Evolutionary conservation across 2,797 vertebrate species (phyloP).

Genomic region (Acipenser transmontanus): DNA sequence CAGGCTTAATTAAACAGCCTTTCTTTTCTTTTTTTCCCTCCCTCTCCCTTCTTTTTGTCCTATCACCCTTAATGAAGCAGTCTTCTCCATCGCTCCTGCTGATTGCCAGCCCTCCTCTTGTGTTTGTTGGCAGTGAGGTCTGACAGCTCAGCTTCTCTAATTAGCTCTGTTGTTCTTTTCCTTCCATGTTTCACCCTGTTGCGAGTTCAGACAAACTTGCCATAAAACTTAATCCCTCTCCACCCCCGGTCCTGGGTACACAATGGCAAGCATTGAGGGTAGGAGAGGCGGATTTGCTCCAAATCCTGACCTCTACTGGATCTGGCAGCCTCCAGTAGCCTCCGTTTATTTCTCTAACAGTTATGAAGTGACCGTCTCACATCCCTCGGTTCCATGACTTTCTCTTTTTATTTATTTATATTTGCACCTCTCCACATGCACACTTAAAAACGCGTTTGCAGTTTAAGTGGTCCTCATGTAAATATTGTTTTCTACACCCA

Average conservation of each 20-base stretch:
- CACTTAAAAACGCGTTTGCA: no score
- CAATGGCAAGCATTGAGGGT: constrained; percentile 46
- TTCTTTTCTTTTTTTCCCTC: constrained; percentile 26
- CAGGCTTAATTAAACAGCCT: constrained; percentile 73
- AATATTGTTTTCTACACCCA: no score
- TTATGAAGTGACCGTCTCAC: not conserved
- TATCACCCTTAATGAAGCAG: constrained; percentile 79
- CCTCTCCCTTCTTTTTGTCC: constrained; percentile 44
- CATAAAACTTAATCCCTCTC: constrained; percentile 66
- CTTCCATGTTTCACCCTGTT: constrained; percentile 71
- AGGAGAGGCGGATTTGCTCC: constrained; percentile 31
- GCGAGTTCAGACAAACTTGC: constrained; percentile 76
- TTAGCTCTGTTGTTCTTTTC: constrained; percentile 92
- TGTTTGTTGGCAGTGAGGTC: constrained; percentile 76
- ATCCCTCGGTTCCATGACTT: not conserved
- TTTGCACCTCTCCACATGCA: not conserved
- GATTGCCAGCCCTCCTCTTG: constrained; percentile 70
- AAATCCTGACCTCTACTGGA: not conserved
- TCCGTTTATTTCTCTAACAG: not conserved
- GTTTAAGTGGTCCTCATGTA: no score
- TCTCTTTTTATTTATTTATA: not conserved
- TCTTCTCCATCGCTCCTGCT: constrained; percentile 76
- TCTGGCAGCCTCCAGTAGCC: not conserved
- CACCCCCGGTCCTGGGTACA: constrained; percentile 18
- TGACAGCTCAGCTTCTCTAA: constrained; percentile 86